Conservation (phyloP, 37 sponge, comb jelly and placozoan species). For the Chondrosia reniformis region DNA sequence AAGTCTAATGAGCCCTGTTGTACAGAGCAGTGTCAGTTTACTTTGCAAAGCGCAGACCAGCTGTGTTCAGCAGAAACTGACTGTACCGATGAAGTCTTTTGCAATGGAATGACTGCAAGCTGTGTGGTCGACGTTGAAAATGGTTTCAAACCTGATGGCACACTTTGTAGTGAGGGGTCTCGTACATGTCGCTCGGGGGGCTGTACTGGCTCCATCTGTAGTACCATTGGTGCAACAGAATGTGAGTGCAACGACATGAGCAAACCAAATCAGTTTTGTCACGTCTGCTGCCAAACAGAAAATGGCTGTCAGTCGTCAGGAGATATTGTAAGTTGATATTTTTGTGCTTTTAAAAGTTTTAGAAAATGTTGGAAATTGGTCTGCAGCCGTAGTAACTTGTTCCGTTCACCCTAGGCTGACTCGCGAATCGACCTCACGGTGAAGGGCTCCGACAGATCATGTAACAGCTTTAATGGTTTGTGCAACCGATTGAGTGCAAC, state of each 20-base stretch:
- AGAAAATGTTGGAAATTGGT: too few relatives aligned
- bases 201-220: conserved; percentile 59
- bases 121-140: background rate
- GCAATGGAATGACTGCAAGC: background rate
- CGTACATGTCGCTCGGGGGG: conserved; percentile 57
- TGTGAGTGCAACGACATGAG: conserved; percentile 72
- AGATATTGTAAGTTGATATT: too few relatives aligned
- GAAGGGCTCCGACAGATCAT: too few relatives aligned
- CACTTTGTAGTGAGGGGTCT: conserved; percentile 38
- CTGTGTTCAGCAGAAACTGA: background rate
- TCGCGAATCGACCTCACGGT: too few relatives aligned
- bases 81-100: background rate
- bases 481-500: too few relatives aligned
- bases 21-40: background rate
- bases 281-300: conserved; percentile 59
- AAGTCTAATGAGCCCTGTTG: conserved; percentile 7
- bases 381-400: too few relatives aligned
- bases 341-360: too few relatives aligned
- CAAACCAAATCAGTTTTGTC: conserved; percentile 36
- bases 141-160: conserved; percentile 17
- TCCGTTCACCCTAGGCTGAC: too few relatives aligned
- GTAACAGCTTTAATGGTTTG: too few relatives aligned
- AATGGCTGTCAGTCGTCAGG: too few relatives aligned
- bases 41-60: background rate
- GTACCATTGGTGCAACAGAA: background rate